Evolutionary conservation across 2,113 vertebrate species (phyloP), one percentile per base, ranked within the genome.

Genomic region (Hippocampus barbouri): DNA sequence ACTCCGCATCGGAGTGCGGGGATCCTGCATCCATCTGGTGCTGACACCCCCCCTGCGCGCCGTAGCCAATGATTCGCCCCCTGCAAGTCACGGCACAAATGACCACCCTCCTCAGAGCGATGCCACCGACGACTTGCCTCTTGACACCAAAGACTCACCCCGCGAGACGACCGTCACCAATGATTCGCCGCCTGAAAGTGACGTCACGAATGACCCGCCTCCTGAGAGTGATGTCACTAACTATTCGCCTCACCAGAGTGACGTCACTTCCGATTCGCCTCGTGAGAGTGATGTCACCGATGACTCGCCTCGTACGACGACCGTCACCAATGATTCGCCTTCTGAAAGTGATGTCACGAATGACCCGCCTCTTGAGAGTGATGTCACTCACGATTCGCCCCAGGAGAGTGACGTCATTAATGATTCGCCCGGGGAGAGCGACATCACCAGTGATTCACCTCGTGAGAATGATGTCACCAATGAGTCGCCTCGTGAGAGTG

Each of bases 1-100:
- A 70, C 88, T 98, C 18, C 40, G 81, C 71, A 75, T 95, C 0
- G 94, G 95, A 3, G 74, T 97, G 4, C 74, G 1, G 0, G 96
- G 96, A 0, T 57, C 68, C 60, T 78, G 83, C 10, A 88, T 99
- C 81, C 92, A 95, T 43, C 76, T 98, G 0, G 92, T 96, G n/a
- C 93, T 89, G 25, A 89, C 91, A 1, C 94, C 93, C 0, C 23
- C 56, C 0, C 16, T 64, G 8, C 47, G 10, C 4, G 20, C 27
- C 18, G 12, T 7, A 6, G 41, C 38, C 21, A 5, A 59, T 6
- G 56, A 59, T 59, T 59, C 10, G 21, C 21, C 53, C 3, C 21
- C 53, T 23, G 53, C 8, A 4, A 23, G 53, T 56, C 21, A 56
- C 10, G 21, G 23, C 53, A 4, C 53, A 6, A 12, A 56, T n/a